These are phyloP conservation scores for Tonatia bakeri DNA, from an alignment of 2,113 vertebrate species.

Conservation along the genomic window DNA sequence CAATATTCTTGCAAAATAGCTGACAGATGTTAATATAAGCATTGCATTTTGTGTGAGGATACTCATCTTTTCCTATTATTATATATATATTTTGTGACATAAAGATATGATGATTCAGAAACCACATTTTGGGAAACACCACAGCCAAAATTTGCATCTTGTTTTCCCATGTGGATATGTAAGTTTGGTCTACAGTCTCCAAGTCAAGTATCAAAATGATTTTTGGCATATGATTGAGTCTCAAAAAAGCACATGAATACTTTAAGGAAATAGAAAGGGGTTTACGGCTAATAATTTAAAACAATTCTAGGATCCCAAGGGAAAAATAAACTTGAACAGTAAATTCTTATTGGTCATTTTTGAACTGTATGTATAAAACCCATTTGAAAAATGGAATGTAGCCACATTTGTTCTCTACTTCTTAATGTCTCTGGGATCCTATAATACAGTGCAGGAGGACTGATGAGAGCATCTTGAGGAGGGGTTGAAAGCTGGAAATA, in stretches of 20 bases:
- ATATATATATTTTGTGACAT: constrained; percentile 25
- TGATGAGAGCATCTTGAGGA: neutral
- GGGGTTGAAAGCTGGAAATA: neutral
- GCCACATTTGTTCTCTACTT: neutral
- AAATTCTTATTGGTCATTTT: constrained; percentile 61
- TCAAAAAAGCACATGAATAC: constrained; percentile 72
- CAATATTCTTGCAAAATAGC: constrained; percentile 70
- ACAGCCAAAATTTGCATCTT: constrained; percentile 64
- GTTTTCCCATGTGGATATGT: constrained; percentile 31
- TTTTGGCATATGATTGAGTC: constrained; percentile 56
- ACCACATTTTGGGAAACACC: constrained; percentile 31
- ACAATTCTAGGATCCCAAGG: constrained; percentile 62
- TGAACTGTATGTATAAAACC: constrained; percentile 2
- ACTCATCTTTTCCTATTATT: constrained; percentile 50
- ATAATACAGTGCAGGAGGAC: neutral
- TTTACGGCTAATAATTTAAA: constrained; percentile 66
- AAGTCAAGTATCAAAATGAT: constrained; percentile 64
- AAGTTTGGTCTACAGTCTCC: constrained; percentile 47
- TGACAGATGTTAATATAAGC: constrained; percentile 68
- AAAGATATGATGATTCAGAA: neutral
- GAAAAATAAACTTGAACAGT: constrained; percentile 42
- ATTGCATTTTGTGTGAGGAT: constrained; percentile 47
- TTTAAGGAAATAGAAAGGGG: constrained; percentile 64
- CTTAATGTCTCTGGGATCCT: neutral
- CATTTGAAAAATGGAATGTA: constrained; percentile 44